These are phyloP conservation scores for Thripadectes ignobilis DNA, from an alignment of 2,797 vertebrate genomes.

Conservation along the genomic window DNA sequence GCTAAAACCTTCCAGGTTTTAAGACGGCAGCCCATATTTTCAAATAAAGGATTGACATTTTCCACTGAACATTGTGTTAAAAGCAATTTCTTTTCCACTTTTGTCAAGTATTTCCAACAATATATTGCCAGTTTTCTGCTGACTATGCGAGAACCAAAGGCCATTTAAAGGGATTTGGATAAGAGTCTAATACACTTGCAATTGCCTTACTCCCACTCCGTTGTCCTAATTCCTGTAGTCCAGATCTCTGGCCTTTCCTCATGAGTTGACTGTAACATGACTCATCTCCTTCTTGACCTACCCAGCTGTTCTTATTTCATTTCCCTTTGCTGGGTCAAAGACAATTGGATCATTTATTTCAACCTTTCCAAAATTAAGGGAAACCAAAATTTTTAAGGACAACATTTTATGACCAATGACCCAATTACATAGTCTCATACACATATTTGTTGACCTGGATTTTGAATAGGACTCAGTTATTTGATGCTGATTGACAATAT, in stretches of 20 bases:
- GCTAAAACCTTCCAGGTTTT: not conserved
- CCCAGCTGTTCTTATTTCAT: conserved; percentile 61
- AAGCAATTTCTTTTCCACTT: conserved; percentile 13
- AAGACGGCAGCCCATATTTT: conserved; percentile 1
- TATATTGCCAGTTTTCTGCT: not conserved
- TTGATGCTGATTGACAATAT: not conserved
- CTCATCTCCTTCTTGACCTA: conserved; percentile 51
- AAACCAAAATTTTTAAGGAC: conserved; percentile 19
- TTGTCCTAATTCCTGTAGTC: conserved; percentile 40
- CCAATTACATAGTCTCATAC: not conserved
- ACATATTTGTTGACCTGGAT: not conserved
- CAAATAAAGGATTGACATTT: not conserved
- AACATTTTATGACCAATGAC: not conserved
- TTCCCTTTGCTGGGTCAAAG: conserved; percentile 40
- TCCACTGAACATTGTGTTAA: not conserved
- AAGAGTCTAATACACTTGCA: conserved; percentile 9
- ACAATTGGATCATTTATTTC: conserved; percentile 36
- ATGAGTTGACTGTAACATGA: conserved; percentile 39
- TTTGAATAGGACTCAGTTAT: not conserved
- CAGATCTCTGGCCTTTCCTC: conserved; percentile 52
- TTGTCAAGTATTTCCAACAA: not conserved
- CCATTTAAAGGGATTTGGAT: conserved; percentile 12
- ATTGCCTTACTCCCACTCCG: conserved; percentile 38
- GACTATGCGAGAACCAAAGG: not conserved
- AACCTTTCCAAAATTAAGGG: conserved; percentile 21